A percentile compares a stretch with the other conserved stretches of the same genome.
Conservation (phyloP, 2,888 invertebrate genomes). For the Leucania comma region DNA sequence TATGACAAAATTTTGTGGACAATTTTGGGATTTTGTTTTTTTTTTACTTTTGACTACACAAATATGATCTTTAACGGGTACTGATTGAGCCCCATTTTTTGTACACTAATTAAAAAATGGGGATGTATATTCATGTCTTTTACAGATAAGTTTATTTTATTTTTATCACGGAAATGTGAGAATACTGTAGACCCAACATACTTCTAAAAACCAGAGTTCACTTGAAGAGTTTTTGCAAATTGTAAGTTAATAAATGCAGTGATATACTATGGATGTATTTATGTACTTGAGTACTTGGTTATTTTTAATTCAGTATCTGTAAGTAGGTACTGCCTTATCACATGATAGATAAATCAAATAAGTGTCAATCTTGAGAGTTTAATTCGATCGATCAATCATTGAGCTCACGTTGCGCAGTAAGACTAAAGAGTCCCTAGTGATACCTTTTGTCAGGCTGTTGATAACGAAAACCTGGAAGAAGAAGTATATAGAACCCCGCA, state of each 20-base stretch:
- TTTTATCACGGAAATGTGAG: no score
- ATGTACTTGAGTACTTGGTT: background rate
- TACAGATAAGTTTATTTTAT: no score
- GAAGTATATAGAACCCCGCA: no score
- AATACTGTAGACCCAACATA: no score
- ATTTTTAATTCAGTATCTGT: background rate
- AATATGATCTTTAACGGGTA: no score
- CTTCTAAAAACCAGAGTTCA: background rate
- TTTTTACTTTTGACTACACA: no score
- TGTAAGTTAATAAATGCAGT: background rate
- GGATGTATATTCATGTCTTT: no score
- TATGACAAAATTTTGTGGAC: no score
- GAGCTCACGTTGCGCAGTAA: background rate
- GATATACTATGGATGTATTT: background rate
- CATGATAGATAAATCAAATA: background rate
- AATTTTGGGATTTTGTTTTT: no score
- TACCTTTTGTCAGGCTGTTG: background rate
- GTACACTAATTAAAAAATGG: no score
- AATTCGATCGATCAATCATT: conserved; percentile 5
- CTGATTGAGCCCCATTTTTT: no score
- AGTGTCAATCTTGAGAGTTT: background rate
- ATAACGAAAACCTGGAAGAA: background rate
- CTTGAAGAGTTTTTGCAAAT: background rate
- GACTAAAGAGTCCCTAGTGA: background rate
- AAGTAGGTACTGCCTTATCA: background rate